Base-by-base conservation (phyloP, 2,113 vertebrate genomes). In the Cepphus grylle region DNA sequence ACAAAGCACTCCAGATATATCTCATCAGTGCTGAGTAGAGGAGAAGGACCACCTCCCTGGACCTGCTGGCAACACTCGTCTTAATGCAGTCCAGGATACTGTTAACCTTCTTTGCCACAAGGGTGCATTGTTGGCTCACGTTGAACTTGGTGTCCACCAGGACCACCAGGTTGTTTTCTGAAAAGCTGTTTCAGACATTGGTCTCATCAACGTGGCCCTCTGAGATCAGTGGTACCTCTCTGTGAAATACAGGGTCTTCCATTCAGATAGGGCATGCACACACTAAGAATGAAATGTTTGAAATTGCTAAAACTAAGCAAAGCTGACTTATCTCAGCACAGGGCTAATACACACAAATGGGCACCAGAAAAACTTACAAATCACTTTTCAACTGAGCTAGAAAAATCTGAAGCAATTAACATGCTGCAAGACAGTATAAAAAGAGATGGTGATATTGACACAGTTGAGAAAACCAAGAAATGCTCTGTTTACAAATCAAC, bases 61-160 rank as follows among this genome's bases (percentile, higher is more conserved):
- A 85, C 26, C 23, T 76, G 26, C 25, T 63, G 45, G 18, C 14
- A 47, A 43, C 20, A 61, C 26, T 50, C 12, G 25, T 77, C 15
- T 19, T 47, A 70, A 9, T 8, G 42, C 52, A 42, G 17, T 8
- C 25, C 34, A 85, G 66, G 25, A 66, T 16, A 62, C n/a, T 36
- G 30, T 40, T 52, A 92, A 42, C 36, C 12, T 22, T 47, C 27
- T 67, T 59, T 62, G 45, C 13, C 53, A 80, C 50, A 80, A 45
- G 29, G 17, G 43, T 0, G 2, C 20, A 36, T 5, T 77, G 43
- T 2, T 72, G 40, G 36, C 18, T 93, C 23, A 21, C 0, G 8
- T 61, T 84, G 30, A 61, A 15, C 5, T 30, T 63, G 9, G 47
- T 27, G 58, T 59, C 29, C 38, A 45, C 19, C 52, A 76, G 22